Percentiles rank a stretch among this genome's conserved stretches.
Evolutionary conservation across 1,140 invertebrate species (phyloP).

Genomic region (Drosophila azteca): DNA sequence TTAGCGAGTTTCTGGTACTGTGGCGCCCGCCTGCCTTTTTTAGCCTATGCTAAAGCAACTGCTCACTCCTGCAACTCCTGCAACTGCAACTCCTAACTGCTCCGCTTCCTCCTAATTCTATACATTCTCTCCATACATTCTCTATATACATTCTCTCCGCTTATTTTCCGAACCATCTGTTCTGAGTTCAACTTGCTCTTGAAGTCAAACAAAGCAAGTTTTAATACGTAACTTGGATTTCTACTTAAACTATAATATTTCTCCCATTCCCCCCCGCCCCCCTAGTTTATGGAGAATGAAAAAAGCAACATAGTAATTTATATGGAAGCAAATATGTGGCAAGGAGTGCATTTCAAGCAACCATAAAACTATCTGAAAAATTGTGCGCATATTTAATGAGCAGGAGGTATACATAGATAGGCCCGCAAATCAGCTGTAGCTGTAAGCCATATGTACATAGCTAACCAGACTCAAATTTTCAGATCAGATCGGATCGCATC

Average conservation of each 20-base stretch:
- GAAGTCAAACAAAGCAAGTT: conserved; percentile 44
- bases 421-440: neutral
- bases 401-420: neutral
- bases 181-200: conserved; percentile 55
- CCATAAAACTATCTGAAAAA: too few species aligned
- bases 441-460: conserved; percentile 36
- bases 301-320: conserved; percentile 30
- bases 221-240: conserved; percentile 48
- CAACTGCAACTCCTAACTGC: too few species aligned
- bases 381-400: neutral
- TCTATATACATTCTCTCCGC: neutral
- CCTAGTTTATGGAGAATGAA: conserved; percentile 33
- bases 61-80: too few species aligned
- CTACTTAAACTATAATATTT: conserved; percentile 39
- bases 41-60: conserved; percentile 30
- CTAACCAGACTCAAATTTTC: conserved; percentile 3
- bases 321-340: too few species aligned
- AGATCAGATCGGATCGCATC: conserved; percentile 2
- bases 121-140: too few species aligned
- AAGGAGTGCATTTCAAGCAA: too few species aligned
- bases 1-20: conserved; percentile 15
- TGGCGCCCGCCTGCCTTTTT: conserved; percentile 7
- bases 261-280: too few species aligned
- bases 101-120: conserved; percentile 5
- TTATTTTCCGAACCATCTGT: conserved; percentile 9